Conservation (phyloP, 1,140 invertebrate species). For the Druon quercuslanigerum region DNA sequence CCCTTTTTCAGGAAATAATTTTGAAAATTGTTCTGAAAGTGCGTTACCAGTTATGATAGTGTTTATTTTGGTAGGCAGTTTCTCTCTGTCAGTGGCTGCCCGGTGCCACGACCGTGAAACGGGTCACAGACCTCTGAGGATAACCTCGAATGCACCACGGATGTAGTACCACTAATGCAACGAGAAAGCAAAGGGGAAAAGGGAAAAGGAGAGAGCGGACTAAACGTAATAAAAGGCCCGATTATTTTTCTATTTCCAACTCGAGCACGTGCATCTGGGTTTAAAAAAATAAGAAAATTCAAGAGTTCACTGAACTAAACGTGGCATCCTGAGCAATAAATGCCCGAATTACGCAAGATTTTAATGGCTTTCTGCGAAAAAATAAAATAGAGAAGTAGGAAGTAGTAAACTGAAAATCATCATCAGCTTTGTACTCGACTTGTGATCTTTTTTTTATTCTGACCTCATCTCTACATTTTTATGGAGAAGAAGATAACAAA, state of each 20-base stretch:
- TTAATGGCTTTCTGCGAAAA: too few species aligned
- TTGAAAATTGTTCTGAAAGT: conserved; percentile 7
- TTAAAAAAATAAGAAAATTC: conserved; percentile 4
- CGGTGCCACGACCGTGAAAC: conserved; percentile 52
- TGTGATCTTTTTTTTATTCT: too few species aligned
- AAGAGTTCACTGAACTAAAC: conserved; percentile 8
- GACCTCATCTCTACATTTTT: too few species aligned
- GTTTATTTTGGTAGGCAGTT: conserved; percentile 39
- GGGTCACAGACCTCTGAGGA: conserved; percentile 52
- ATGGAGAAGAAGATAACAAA: too few species aligned
- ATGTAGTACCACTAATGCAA: conserved; percentile 40
- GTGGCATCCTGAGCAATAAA: background rate
- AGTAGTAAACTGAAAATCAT: too few species aligned
- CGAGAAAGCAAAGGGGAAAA: conserved; percentile 30
- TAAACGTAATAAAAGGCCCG: conserved; percentile 20
- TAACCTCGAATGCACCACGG: conserved; percentile 40
- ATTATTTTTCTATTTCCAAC: conserved; percentile 21
- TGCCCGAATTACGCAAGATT: too few species aligned
- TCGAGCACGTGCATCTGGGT: conserved; percentile 18
- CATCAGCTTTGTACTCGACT: too few species aligned
- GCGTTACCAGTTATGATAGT: conserved; percentile 16
- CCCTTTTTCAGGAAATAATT: conserved; percentile 14
- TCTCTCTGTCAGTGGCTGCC: conserved; percentile 29
- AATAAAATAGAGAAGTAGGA: too few species aligned
- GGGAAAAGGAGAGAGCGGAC: conserved; percentile 6